Base-by-base conservation (phyloP, 2,113 vertebrate species). In the Aspidoscelis tigris region DNA sequence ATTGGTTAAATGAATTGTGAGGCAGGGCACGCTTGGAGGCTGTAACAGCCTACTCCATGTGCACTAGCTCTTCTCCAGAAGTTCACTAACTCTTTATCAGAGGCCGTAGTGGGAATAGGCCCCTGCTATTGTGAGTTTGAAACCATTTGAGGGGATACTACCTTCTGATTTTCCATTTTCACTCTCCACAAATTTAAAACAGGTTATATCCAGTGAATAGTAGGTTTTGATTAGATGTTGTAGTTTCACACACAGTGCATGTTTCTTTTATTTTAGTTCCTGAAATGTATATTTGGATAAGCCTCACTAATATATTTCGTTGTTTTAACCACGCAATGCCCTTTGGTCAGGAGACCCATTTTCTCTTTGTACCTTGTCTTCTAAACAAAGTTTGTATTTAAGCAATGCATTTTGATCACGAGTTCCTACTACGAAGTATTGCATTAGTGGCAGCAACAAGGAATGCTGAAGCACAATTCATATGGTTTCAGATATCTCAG, bases 81-180 rank as follows among this genome's bases (percentile, higher is more conserved):
- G 33, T 33, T 33, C 33, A 33, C 33, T 33, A 33, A 33, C 33
- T 33, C 33, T 33, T 33, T 33, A 33, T 33, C 33, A 33, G 33
- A 33, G 33, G 33, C 33, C 1, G 33, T 33, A 33, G 33, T 33
- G 33, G 33, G 33, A 33, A 33, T 33, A 33, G 33, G 33, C 33
- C 33, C 89, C 74, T 93, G 91, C 7, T 86, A 75, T 9, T 92
- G 58, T 24, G 70, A 61, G 88, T 93, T 93, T 91, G 91, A 93
- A 91, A 82, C 84, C 69, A 11, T 80, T 18, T 73, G 3, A 1
- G 68, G 78, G 10, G 33, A 77, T 83, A 65, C 21, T 82, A 33
- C 53, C 9, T 26, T 90, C 87, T 90, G 87, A 84, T 86, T 90
- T 71, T 87, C 78, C 71, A 55, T 85, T 88, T 82, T 78, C 43